These are phyloP conservation scores for Pithys albifrons DNA, from an alignment of 2,113 vertebrate species.

Conservation along the genomic window DNA sequence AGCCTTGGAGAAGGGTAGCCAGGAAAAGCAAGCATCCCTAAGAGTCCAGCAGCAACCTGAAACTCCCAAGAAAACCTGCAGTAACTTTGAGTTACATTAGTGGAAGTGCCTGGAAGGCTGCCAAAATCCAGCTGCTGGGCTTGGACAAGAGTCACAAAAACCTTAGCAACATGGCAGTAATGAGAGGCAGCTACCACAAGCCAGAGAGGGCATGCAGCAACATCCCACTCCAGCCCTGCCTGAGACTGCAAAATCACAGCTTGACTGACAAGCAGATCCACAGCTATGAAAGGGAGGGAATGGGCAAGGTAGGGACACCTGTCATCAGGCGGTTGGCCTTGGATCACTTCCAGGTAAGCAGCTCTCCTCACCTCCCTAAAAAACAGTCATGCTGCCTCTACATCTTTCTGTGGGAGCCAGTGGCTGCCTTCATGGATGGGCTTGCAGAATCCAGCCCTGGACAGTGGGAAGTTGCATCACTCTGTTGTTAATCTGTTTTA, in stretches of 20 bases:
- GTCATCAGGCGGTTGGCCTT: background rate
- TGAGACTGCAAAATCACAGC: background rate
- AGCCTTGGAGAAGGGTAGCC: background rate
- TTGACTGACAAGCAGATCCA: background rate
- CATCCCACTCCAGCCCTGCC: background rate
- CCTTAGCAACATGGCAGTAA: constrained; percentile 16
- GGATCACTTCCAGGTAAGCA: background rate
- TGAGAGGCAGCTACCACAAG: background rate
- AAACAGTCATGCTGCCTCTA: background rate
- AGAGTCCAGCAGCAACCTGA: background rate
- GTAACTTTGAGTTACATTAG: constrained; percentile 30
- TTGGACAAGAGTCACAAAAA: constrained; percentile 6
- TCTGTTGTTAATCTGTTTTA: background rate
- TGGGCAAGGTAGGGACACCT: background rate
- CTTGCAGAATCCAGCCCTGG: background rate
- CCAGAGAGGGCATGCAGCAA: background rate
- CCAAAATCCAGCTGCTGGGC: constrained; percentile 46
- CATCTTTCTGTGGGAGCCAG: background rate
- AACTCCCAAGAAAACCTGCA: constrained; percentile 20
- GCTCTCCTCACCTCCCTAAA: background rate
- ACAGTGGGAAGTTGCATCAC: background rate
- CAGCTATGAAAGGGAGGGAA: background rate
- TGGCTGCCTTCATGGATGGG: background rate
- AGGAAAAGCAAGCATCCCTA: background rate
- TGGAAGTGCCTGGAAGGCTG: constrained; percentile 50